Base-by-base conservation (phyloP, 2,888 invertebrate species). In the Andrena praecox region DNA sequence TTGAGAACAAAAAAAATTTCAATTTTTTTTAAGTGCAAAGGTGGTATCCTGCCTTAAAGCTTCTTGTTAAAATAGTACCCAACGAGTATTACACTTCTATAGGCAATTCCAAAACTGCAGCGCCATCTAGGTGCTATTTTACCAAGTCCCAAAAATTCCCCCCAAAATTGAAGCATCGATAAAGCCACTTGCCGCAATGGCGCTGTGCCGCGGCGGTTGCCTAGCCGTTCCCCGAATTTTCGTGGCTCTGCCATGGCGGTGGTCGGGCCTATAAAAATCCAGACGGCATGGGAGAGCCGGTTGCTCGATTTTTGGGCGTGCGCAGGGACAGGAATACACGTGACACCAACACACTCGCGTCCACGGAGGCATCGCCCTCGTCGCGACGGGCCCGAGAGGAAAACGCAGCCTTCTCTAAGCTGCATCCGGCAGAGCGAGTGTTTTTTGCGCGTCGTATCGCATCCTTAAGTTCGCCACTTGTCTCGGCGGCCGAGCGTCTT, bases 381-480 rank as follows among this genome's bases (percentile, higher is more conserved):
- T 52, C 10, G 29, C 54, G 33, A 67, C 59, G 67, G 16, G 35
- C 31, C 16, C 42, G 63, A 29, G 33, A 66, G 68, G 78, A 77
- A 86, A 78, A 42, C 77, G 54, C 76, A 72, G 66, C 29, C 59
- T 80, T 75, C 81, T 86, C 88, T 88, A 90, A 88, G 87, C 89
- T 91, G 89, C 91, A 91, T 91, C 91, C 91, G 91, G 91, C 88
- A 91, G 87, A 90, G 87, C 85, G 71, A 78, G 31, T 31, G 82
- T 87, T 91, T 90, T 90, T 90, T 90, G 86, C 76, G 54, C 80
- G 77, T 82, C 84, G 81, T 76, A 80, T 84, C 83, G 87, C 84
- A 91, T 91, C 90, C 89, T 89, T 85, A 85, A 91, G 85, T 84
- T 89, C 77, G 80, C 77, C 86, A 87, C 88, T 89, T 84, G 88